These are phyloP conservation scores for Ophioderma brevispina DNA, from an alignment of 35 echinoderm and acorn worm species.

Conservation along the genomic window DNA sequence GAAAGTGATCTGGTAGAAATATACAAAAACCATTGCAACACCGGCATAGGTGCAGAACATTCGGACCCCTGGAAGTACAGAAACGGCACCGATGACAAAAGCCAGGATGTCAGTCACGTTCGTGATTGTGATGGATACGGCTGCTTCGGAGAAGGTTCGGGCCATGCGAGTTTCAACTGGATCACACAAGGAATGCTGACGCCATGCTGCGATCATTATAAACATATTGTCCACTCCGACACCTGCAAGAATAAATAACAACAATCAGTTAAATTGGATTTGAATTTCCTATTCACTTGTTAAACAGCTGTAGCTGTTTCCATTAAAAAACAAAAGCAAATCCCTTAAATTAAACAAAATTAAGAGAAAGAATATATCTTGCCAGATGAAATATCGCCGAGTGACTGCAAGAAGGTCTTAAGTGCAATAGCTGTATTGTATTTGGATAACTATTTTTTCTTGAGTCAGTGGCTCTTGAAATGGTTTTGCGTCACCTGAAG, in stretches of 20 bases:
- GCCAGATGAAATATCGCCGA: too few relatives aligned
- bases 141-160: slow-evolving; percentile 84
- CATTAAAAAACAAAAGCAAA: too few relatives aligned
- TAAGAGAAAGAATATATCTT: neutral
- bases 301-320: too few relatives aligned
- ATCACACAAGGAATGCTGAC: slow-evolving; percentile 67
- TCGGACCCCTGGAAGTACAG: slow-evolving; percentile 66
- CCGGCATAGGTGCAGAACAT: slow-evolving; percentile 91
- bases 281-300: too few relatives aligned
- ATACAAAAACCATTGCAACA: slow-evolving; percentile 92
- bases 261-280: too few relatives aligned
- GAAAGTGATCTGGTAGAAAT: slow-evolving; percentile 97
- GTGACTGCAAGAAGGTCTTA: too few relatives aligned
- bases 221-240: slow-evolving; percentile 99
- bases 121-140: slow-evolving; percentile 95
- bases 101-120: slow-evolving; percentile 91
- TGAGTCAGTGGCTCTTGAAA: too few relatives aligned
- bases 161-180: slow-evolving; percentile 90
- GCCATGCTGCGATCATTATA: slow-evolving; percentile 97
- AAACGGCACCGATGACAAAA: slow-evolving; percentile 85
- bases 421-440: too few relatives aligned
- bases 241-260: slow-evolving; percentile 55
- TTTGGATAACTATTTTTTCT: too few relatives aligned
- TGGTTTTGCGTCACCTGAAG: too few relatives aligned
- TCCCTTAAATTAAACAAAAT: too few relatives aligned